These are phyloP conservation scores for Oncorhynchus nerka DNA, from an alignment of 2,113 vertebrate species.

Conservation along the genomic window DNA sequence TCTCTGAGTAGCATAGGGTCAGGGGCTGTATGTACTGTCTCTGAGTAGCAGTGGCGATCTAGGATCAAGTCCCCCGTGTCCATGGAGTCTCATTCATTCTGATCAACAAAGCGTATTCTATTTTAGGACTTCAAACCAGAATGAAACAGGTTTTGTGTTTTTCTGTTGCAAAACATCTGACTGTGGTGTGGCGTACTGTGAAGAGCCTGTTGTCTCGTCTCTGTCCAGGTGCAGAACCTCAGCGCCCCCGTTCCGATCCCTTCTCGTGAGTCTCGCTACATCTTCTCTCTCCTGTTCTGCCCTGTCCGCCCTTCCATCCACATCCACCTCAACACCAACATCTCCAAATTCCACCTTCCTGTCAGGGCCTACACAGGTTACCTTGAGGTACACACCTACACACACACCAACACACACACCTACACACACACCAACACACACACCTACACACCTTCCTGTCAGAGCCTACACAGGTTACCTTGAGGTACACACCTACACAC, in stretches of 20 bases:
- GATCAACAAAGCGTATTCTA: too few species aligned
- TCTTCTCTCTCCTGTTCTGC: slow-evolving; percentile 92
- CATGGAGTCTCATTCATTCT: too few species aligned
- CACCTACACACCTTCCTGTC: not conserved
- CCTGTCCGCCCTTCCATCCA: slow-evolving; percentile 90
- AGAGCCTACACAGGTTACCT: too few species aligned
- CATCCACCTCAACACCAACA: slow-evolving; percentile 95
- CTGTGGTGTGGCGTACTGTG: too few species aligned
- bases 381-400: slow-evolving; percentile 82
- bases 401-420: slow-evolving; percentile 13
- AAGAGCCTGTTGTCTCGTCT: not conserved
- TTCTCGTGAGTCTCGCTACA: slow-evolving; percentile 87
- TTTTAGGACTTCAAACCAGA: too few species aligned
- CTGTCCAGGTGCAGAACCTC: slow-evolving; percentile 89
- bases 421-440: not conserved
- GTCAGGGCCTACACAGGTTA: slow-evolving; percentile 96
- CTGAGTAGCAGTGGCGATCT: too few species aligned
- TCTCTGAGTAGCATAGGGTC: too few species aligned
- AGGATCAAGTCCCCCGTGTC: too few species aligned
- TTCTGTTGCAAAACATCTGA: too few species aligned
- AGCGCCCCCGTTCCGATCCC: slow-evolving; percentile 88
- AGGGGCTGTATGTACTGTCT: too few species aligned
- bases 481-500: not conserved
- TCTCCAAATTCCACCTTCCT: slow-evolving; percentile 96
- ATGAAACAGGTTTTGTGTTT: too few species aligned